Evolutionary conservation across 1,140 invertebrate species (phyloP), one percentile per base, ranked within the genome.

Genomic region (Mycetomoellerius zeteki): DNA sequence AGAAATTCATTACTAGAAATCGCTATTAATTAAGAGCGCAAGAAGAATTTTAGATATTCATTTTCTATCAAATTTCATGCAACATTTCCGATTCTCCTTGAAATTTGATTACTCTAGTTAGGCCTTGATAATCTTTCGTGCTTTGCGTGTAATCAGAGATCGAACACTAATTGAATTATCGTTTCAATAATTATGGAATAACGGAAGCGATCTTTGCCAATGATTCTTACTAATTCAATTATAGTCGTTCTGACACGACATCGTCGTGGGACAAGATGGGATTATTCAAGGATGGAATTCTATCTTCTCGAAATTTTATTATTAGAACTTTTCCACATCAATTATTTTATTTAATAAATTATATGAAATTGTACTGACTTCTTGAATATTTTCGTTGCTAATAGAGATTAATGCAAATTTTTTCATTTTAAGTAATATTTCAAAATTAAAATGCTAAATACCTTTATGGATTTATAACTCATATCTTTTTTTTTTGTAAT

Each of bases 31-130:
- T 19, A 73, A 85, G 75, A 56, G 33, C 30, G 30, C 24, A 14
- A 69, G 43, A 82, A 72, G 54, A 82, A 72, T 86, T 65, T 82
- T 65, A 52, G 54, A 21, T 30, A 71, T 82, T 86, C 54, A 82
- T 50, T 54, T 71, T 81, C 30, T 10, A 47, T 16, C 7, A 65
- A 87, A 87, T 75, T 27, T 75, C 33, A n/a, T 60, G 6, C 14
- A 16, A 43, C 8, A 67, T 21, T 86, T 81, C 27, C 50, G 27
- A 50, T 21, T 62, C n/a, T 52, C n/a, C 30, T 69, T 24, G 72
- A 54, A 47, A 60, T 72, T 33, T 27, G 50, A 58, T 86, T 86
- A 73, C 47, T 84, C 47, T 21, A 47, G 21, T 86, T 73, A 75
- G 62, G n/a, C 37, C 16, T 69, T 65, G 27, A 84, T 62, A 7